phyloP scores from a whole-genome alignment of 2,113 vertebrate genomes.

The Dipodomys merriami region DNA sequence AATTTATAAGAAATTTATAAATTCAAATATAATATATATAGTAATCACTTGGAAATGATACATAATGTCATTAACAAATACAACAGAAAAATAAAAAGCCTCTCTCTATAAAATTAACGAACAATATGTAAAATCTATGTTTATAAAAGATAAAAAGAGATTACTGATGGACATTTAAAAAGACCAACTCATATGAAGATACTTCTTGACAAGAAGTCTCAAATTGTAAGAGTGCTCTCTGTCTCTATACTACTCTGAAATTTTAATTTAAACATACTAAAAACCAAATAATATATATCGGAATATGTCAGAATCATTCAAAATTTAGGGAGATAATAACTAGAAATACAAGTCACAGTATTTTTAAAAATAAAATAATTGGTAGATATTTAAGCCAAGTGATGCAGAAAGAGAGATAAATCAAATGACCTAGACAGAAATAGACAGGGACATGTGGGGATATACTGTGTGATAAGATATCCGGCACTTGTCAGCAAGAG shows the following conservation, averaged over 20 bases:
- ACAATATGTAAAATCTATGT: too few relatives aligned
- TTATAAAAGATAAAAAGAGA: neutral
- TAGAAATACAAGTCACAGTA: neutral
- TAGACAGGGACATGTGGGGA: neutral
- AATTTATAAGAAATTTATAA: too few relatives aligned
- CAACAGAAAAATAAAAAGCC: neutral
- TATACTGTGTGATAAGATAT: neutral
- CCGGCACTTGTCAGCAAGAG: neutral
- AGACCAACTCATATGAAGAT: neutral
- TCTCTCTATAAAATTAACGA: too few relatives aligned
- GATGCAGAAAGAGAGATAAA: neutral
- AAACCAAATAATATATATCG: neutral
- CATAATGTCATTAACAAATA: neutral
- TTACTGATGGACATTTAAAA: neutral
- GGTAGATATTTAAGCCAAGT: neutral
- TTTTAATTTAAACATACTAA: neutral
- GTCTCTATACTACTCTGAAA: neutral
- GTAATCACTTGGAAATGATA: neutral
- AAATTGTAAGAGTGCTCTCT: constrained; percentile 8
- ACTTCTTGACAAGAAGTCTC: neutral
- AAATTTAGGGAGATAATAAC: neutral
- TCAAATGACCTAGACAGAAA: neutral
- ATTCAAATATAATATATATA: neutral
- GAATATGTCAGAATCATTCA: neutral
- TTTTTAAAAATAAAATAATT: neutral